A percentile compares a stretch with the other conserved stretches of the same genome.
Evolutionary conservation across 2,113 vertebrate species (phyloP).

Genomic region (Rhizomys pruinosus): DNA sequence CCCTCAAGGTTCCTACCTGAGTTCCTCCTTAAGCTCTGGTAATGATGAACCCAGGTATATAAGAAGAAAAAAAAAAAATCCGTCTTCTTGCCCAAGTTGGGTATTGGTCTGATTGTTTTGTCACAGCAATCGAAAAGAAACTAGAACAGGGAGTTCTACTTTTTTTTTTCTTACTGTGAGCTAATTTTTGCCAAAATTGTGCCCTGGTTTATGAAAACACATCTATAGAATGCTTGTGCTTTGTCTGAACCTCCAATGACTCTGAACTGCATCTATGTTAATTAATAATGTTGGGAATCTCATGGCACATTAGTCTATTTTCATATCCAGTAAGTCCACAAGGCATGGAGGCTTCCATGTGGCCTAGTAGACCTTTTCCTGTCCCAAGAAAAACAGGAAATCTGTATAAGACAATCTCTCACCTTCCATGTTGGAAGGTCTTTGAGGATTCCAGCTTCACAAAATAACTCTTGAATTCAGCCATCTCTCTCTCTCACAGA

Average conservation of each 20-base stretch:
- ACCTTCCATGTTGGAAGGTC: background rate
- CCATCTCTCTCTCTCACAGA: background rate
- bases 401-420: background rate
- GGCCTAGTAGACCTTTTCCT: background rate
- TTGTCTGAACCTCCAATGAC: background rate
- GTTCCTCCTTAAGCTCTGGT: no score
- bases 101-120: no score
- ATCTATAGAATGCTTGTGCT: background rate
- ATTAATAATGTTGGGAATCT: conserved; percentile 29
- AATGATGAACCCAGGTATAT: no score
- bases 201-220: background rate
- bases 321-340: background rate
- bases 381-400: background rate
- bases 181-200: background rate
- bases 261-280: background rate
- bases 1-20: no score
- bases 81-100: no score
- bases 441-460: background rate
- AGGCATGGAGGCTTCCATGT: background rate
- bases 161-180: background rate
- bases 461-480: background rate
- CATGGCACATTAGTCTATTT: background rate
- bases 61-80: no score
- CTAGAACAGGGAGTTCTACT: background rate
- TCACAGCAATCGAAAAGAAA: no score